Conservation (phyloP, 2,797 vertebrate species). For the Labeo calbasu region DNA sequence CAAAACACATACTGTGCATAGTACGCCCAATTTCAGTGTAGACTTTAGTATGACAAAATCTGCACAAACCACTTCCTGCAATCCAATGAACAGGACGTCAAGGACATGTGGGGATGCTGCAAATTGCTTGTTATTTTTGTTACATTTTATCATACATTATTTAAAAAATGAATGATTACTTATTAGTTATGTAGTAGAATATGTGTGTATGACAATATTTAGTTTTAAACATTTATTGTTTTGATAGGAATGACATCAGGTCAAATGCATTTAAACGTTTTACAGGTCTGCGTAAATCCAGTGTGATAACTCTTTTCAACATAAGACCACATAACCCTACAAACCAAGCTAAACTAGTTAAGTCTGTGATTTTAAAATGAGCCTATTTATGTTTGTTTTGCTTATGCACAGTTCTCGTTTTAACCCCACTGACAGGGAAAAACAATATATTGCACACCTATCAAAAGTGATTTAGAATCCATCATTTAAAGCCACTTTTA, state of each 20-base stretch:
- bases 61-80: not conserved
- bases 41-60: not conserved
- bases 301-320: not conserved
- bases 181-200: not conserved
- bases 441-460: slow-evolving; percentile 24
- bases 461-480: not conserved
- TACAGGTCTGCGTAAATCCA: not conserved
- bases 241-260: not conserved
- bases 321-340: not conserved
- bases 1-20: slow-evolving; percentile 16
- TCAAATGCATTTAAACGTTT: not conserved
- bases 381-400: not conserved
- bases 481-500: slow-evolving; percentile 16
- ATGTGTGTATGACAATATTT: not conserved
- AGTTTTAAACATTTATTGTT: not conserved
- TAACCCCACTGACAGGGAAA: not conserved
- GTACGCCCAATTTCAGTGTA: slow-evolving; percentile 8
- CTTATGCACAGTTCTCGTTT: slow-evolving; percentile 9
- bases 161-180: not conserved
- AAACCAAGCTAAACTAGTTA: not conserved
- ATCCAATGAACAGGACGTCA: not conserved
- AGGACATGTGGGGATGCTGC: slow-evolving; percentile 1
- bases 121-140: not conserved
- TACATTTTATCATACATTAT: not conserved
- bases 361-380: not conserved